These are phyloP conservation scores for Cremastobaeus sp. DNA, from an alignment of 2,888 invertebrate species.

Conservation along the genomic window DNA sequence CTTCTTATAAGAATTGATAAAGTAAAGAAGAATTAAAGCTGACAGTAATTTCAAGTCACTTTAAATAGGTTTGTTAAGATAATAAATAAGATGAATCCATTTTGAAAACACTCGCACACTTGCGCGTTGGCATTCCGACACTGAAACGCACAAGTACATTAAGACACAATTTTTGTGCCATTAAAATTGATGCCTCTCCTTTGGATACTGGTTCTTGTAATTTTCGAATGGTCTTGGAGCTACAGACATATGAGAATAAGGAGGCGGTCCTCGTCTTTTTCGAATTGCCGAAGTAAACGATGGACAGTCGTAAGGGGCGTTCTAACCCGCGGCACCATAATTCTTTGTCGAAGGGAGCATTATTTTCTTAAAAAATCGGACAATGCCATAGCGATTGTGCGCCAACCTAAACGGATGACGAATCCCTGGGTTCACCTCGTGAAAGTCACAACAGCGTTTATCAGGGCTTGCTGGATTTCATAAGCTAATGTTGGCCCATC, in stretches of 20 bases:
- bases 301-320: slow-evolving; percentile 56
- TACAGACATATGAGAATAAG: slow-evolving; percentile 53
- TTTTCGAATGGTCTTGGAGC: slow-evolving; percentile 48
- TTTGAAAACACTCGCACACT: slow-evolving; percentile 23
- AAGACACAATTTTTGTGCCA: slow-evolving; percentile 60
- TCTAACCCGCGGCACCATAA: slow-evolving; percentile 60
- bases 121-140: slow-evolving; percentile 4
- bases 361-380: slow-evolving; percentile 68
- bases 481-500: slow-evolving; percentile 71
- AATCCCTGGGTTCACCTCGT: slow-evolving; percentile 73
- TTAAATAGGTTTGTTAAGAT: slow-evolving; percentile 39
- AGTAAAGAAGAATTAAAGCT: no score
- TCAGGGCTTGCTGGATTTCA: slow-evolving; percentile 66
- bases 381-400: slow-evolving; percentile 72
- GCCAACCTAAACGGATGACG: slow-evolving; percentile 69
- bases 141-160: slow-evolving; percentile 40
- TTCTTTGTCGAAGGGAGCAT: slow-evolving; percentile 67
- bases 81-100: no score
- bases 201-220: slow-evolving; percentile 61
- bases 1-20: no score
- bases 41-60: slow-evolving; percentile 30
- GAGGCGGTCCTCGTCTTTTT: slow-evolving; percentile 49
- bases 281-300: slow-evolving; percentile 57
- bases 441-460: slow-evolving; percentile 76
- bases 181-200: slow-evolving; percentile 60